These are phyloP conservation scores for Micromussa lordhowensis DNA, from an alignment of 92 coral and sea anemone species.

Conservation along the genomic window DNA sequence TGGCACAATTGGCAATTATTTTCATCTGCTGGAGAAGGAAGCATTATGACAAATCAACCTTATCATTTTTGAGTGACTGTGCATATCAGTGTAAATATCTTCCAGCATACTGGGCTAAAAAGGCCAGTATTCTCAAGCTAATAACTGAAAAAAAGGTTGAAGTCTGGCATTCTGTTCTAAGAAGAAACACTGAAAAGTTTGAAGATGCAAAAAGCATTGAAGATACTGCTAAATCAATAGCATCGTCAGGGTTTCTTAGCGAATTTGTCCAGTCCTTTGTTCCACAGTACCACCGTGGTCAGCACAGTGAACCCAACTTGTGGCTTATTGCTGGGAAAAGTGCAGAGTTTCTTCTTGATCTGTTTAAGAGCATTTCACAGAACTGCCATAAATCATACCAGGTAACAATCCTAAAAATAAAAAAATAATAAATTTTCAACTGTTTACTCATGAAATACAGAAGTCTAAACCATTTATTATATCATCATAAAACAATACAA, in stretches of 20 bases:
- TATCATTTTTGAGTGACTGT: conserved; percentile 28
- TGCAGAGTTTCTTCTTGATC: background rate
- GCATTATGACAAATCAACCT: background rate
- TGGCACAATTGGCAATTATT: too few species aligned
- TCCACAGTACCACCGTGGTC: conserved; percentile 35
- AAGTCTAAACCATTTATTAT: too few species aligned
- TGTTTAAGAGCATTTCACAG: conserved; percentile 6
- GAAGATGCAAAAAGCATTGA: too few species aligned
- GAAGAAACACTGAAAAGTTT: conserved; percentile 38
- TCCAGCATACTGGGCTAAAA: conserved; percentile 37
- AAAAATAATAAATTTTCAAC: background rate
- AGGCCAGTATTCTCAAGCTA: background rate
- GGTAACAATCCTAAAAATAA: conserved; percentile 23
- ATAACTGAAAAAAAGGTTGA: too few species aligned
- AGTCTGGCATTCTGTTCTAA: conserved; percentile 39
- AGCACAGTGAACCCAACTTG: conserved; percentile 15
- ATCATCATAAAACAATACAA: too few species aligned
- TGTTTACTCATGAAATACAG: too few species aligned
- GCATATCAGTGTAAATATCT: conserved; percentile 34
- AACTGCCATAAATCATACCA: conserved; percentile 22
- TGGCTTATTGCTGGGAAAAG: conserved; percentile 20
- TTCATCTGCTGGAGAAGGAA: too few species aligned
- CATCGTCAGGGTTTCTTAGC: conserved; percentile 12
- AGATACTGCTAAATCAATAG: conserved; percentile 43
- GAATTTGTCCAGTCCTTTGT: conserved; percentile 45